Percentiles rank a stretch among this genome's conserved stretches.
Evolutionary conservation across 2,888 invertebrate species (phyloP).

Genomic region (Chelonus formosanus): DNA sequence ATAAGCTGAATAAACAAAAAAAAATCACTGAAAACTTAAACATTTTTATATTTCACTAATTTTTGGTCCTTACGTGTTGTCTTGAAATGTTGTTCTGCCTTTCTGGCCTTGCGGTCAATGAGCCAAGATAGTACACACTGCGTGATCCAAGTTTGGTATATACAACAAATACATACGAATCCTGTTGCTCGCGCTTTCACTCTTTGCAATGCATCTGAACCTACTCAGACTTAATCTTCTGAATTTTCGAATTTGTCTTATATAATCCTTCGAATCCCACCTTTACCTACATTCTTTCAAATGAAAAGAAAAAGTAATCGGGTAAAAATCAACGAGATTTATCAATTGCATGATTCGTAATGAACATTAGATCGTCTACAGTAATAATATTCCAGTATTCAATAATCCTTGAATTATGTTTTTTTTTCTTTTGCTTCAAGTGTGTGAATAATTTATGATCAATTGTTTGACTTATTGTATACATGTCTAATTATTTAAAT

Average conservation of each 20-base stretch:
- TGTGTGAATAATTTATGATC: no score
- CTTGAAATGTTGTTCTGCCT: slow-evolving; percentile 13
- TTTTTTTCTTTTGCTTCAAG: no score
- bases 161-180: slow-evolving; percentile 27
- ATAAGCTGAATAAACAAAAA: no score
- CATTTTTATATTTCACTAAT: not conserved
- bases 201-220: slow-evolving; percentile 58
- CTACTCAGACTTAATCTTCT: slow-evolving; percentile 46
- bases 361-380: not conserved
- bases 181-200: slow-evolving; percentile 58
- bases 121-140: slow-evolving; percentile 4
- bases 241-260: slow-evolving; percentile 52
- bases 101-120: slow-evolving; percentile 21
- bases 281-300: slow-evolving; percentile 1
- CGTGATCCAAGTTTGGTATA: slow-evolving; percentile 24
- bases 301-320: not conserved
- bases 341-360: not conserved
- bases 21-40: not conserved
- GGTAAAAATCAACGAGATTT: not conserved
- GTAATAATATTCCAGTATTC: no score
- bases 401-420: no score
- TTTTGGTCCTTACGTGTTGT: slow-evolving; percentile 8
- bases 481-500: no score
- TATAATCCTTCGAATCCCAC: slow-evolving; percentile 41
- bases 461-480: no score